phyloP scores from a whole-genome alignment of 2,113 vertebrate species.

The Upupa epops region DNA sequence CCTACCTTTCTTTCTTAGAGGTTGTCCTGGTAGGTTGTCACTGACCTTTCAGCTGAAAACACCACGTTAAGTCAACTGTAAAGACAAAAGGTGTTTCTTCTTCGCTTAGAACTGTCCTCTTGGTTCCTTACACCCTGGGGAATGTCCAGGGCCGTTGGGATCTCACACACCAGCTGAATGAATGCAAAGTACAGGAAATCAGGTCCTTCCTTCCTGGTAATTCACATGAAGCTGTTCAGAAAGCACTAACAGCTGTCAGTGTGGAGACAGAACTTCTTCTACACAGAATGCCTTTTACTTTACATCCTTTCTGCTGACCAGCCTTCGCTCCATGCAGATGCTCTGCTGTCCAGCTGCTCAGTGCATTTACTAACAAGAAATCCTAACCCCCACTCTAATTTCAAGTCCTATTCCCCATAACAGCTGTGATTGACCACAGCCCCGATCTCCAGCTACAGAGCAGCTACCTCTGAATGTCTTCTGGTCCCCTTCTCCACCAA shows the following conservation, averaged over 20 bases:
- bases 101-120: background rate
- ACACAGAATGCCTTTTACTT: background rate
- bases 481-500: background rate
- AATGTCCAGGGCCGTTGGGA: background rate
- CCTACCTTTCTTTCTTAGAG: no score
- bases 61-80: background rate
- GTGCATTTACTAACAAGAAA: background rate
- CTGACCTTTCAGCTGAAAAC: background rate
- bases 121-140: background rate
- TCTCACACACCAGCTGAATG: background rate
- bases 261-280: background rate
- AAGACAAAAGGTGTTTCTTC: background rate
- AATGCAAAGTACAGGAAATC: background rate
- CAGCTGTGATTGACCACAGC: background rate
- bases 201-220: background rate
- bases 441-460: background rate
- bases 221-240: background rate
- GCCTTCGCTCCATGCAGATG: background rate
- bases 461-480: background rate
- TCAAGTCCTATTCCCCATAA: background rate
- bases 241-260: background rate
- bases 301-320: background rate
- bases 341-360: background rate
- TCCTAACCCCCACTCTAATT: background rate
- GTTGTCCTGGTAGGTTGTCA: no score